phyloP scores from a whole-genome alignment of 2,797 vertebrate species.

The Xerus rutilus region DNA sequence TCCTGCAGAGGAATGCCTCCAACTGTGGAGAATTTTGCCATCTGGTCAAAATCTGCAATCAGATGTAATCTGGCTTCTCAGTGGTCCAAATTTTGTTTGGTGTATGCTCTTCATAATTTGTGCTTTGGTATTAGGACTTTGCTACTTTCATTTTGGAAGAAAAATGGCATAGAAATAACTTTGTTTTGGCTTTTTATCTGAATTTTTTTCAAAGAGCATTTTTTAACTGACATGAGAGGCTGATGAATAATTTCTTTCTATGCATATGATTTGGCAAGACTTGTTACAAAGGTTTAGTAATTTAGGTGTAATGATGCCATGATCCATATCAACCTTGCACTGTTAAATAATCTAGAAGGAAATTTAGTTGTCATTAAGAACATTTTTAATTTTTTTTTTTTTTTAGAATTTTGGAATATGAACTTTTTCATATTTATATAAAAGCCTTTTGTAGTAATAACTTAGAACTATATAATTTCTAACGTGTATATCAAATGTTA shows the following conservation, averaged over 20 bases:
- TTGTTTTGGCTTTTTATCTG: slow-evolving; percentile 41
- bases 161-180: background rate
- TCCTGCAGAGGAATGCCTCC: background rate
- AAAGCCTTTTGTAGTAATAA: slow-evolving; percentile 38
- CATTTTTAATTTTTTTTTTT: background rate
- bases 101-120: background rate
- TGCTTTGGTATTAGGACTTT: background rate
- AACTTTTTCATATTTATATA: background rate
- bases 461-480: background rate
- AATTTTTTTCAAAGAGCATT: background rate
- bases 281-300: slow-evolving; percentile 12
- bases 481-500: background rate
- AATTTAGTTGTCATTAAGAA: background rate
- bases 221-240: background rate
- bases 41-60: background rate
- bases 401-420: slow-evolving; percentile 4
- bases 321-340: background rate
- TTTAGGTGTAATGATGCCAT: background rate
- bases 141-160: background rate
- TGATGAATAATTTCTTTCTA: background rate
- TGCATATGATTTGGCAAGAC: background rate
- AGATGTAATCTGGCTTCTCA: background rate
- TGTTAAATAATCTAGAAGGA: background rate
- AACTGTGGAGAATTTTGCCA: background rate
- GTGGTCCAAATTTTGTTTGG: background rate